A percentile compares a stretch with the other conserved stretches of the same genome.
These are phyloP conservation scores for Girardia tigrina DNA, from an alignment of 2,888 invertebrate species.

Conservation along the genomic window DNA sequence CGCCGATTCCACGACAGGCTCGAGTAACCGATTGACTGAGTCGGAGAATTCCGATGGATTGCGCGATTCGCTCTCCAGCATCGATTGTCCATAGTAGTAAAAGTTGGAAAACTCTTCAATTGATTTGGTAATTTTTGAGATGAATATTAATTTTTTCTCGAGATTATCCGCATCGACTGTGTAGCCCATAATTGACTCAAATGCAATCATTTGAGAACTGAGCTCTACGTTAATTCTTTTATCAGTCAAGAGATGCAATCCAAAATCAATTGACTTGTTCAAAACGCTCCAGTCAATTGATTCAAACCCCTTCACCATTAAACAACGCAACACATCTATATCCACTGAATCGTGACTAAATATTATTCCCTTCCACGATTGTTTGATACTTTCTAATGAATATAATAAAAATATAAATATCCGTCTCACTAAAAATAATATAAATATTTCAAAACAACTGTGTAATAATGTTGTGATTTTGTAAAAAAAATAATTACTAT, in stretches of 20 bases:
- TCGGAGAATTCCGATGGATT: background rate
- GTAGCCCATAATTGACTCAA: background rate
- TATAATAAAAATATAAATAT: no score
- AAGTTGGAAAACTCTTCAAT: background rate
- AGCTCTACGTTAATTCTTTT: background rate
- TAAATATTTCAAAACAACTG: no score
- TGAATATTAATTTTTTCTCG: background rate
- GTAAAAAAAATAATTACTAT: no score
- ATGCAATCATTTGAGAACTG: background rate
- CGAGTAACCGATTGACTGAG: background rate
- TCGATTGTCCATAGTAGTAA: background rate
- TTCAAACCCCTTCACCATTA: background rate
- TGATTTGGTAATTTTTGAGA: background rate
- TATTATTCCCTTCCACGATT: background rate
- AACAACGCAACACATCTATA: background rate
- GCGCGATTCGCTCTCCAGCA: background rate
- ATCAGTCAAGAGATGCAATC: background rate
- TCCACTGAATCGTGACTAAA: background rate
- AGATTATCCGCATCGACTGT: background rate
- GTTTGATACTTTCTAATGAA: background rate
- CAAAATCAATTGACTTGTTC: background rate
- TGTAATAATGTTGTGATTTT: no score
- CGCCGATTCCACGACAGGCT: background rate
- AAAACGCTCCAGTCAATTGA: background rate
- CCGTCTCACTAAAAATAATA: no score